Base-by-base conservation (phyloP, 1,140 invertebrate species). In the Zaprionus lachaisei region DNA sequence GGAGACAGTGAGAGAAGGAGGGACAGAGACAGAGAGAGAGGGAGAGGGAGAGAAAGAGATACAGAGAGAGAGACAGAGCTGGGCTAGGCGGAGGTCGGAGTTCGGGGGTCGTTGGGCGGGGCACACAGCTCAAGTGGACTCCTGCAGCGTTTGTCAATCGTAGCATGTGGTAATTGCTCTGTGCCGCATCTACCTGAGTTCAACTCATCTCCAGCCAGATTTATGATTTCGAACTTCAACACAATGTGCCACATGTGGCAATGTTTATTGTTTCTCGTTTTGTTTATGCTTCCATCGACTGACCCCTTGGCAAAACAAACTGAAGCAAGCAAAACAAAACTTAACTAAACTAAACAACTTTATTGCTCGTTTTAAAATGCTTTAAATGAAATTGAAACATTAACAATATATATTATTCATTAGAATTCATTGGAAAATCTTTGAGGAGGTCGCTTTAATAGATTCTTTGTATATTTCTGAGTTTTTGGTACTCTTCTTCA, bases 131-230 rank as follows among this genome's bases (percentile, higher is more conserved):
- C 49, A 44, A 70, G 22, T 65, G 76, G 60, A 79, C 85, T 89
- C 85, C 85, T 83, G 85, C 82, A 79, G 85, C 76, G 84, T 51
- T 78, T 75, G 69, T 72, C 55, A 71, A 85, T 65, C 85, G 85
- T 85, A 72, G 85, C 85, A 89, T 89, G 85, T 89, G 85, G 85
- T 89, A 89, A 89, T 89, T 90, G 86, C 81, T 74, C 38, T 41
- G 56, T 20, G 60, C 28, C 31, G 38, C 62, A 65, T 47, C 72
- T 73, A 77, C 75, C 79, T 73, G 58, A 55, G 63, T 24, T 24
- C 7, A 24, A 55, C 47, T 54, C 47, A 24, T 62, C 51, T 47
- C 34, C 37, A 41, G 20, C 24, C 63, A 72, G 77, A 90, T 87
- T 89, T 87, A 83, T 89, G 79, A 72, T 58, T 72, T 55, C 57